A percentile compares a stretch with the other conserved stretches of the same genome.
phyloP scores from a whole-genome alignment of 2,797 vertebrate genomes.

The Pangasius macronema region DNA sequence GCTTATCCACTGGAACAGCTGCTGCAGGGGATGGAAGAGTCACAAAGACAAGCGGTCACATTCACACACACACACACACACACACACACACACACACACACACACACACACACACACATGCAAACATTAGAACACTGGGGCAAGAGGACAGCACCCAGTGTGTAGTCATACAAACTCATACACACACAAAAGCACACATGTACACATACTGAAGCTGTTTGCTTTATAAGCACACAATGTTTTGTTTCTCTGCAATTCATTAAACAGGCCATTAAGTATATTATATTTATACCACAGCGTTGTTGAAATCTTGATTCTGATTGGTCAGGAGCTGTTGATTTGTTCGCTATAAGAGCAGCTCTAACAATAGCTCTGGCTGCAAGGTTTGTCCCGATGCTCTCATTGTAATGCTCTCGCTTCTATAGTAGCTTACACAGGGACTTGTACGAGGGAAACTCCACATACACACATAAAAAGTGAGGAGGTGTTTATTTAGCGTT shows the following conservation, averaged over 20 bases:
- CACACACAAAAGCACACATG: constrained; percentile 46
- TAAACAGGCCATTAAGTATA: background rate
- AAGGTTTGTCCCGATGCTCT: background rate
- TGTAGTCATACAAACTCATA: constrained; percentile 13
- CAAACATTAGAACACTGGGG: background rate
- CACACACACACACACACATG: constrained; percentile 32
- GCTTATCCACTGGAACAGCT: constrained; percentile 53
- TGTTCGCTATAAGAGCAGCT: background rate
- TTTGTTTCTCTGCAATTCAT: constrained; percentile 6
- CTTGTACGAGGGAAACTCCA: background rate
- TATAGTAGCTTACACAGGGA: background rate
- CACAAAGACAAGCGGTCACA: constrained; percentile 32
- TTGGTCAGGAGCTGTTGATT: background rate
- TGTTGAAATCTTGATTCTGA: background rate
- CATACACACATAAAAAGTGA: background rate
- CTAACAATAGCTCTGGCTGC: no score
- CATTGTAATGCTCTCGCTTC: background rate
- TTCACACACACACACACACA: constrained; percentile 36
- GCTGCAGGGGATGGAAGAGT: constrained; percentile 41
- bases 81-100: constrained; percentile 37
- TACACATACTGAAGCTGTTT: constrained; percentile 27
- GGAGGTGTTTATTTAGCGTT: background rate
- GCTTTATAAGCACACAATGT: constrained; percentile 14
- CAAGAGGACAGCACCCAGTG: constrained; percentile 19
- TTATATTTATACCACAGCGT: background rate